A percentile compares a stretch with the other conserved stretches of the same genome.
These are phyloP conservation scores for Amia ocellicauda DNA, from an alignment of 2,113 vertebrate species.

Conservation along the genomic window DNA sequence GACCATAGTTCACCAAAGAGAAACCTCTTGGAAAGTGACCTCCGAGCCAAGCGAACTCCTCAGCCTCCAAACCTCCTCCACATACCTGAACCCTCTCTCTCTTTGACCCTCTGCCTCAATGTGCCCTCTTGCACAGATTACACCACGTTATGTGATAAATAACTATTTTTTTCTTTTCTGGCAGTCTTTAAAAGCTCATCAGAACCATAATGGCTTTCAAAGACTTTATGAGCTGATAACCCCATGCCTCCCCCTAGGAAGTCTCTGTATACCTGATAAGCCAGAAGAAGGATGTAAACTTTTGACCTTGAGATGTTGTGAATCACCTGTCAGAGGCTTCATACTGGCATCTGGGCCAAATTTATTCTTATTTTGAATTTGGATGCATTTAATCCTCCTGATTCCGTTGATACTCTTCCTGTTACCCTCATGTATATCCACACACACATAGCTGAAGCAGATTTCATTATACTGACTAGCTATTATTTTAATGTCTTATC, in stretches of 20 bases:
- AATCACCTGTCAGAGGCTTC: slow-evolving; percentile 4
- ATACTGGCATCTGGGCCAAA: neutral
- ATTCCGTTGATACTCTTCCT: neutral
- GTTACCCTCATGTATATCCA: neutral
- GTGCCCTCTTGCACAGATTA: slow-evolving; percentile 23
- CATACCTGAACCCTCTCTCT: slow-evolving; percentile 30
- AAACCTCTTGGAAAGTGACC: too few relatives aligned
- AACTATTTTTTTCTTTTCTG: slow-evolving; percentile 9
- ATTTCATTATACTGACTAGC: too few relatives aligned
- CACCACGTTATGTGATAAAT: slow-evolving; percentile 20
- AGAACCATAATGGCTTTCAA: slow-evolving; percentile 28
- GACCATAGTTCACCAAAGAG: too few relatives aligned
- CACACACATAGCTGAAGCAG: too few relatives aligned
- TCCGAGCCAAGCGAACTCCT: too few relatives aligned
- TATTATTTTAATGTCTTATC: too few relatives aligned
- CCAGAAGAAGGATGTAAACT: slow-evolving; percentile 29
- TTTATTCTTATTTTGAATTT: slow-evolving; percentile 1
- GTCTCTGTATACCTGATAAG: slow-evolving; percentile 20
- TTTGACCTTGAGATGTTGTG: slow-evolving; percentile 29
- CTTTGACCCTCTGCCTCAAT: slow-evolving; percentile 11
- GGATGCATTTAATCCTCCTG: too few relatives aligned
- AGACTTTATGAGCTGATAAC: slow-evolving; percentile 32
- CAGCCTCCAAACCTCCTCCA: slow-evolving; percentile 21
- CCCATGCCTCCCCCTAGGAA: slow-evolving; percentile 31
- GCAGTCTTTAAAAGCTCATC: slow-evolving; percentile 31